A percentile compares a stretch with the other conserved stretches of the same genome.
Evolutionary conservation across 2,888 invertebrate genomes (phyloP).

Genomic region (Fragum sueziense): DNA sequence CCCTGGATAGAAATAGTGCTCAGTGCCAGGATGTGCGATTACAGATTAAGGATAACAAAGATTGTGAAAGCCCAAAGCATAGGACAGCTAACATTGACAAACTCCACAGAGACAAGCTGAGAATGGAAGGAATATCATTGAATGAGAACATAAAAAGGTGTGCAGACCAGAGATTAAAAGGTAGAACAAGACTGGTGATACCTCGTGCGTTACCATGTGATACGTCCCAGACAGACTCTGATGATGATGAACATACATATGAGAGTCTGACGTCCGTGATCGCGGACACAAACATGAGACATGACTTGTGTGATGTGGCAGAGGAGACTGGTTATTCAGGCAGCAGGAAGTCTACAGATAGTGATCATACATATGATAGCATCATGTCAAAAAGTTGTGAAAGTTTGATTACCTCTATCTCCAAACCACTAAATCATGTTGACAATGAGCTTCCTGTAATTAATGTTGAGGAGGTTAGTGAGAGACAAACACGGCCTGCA

Average conservation of each 20-base stretch:
- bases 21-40: no score
- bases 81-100: not conserved
- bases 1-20: no score
- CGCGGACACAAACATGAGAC: conserved; percentile 10
- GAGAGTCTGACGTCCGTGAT: conserved; percentile 36
- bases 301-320: conserved; percentile 18
- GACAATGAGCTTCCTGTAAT: not conserved
- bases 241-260: conserved; percentile 41
- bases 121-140: conserved; percentile 9
- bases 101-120: not conserved
- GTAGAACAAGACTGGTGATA: conserved; percentile 24
- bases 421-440: not conserved
- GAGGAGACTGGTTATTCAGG: not conserved
- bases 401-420: not conserved
- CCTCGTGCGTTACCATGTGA: not conserved
- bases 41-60: not conserved
- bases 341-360: not conserved
- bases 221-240: not conserved
- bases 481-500: not conserved
- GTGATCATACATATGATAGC: conserved; percentile 31
- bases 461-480: not conserved
- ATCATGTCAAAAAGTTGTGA: conserved; percentile 9
- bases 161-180: conserved; percentile 21
- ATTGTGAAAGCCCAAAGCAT: not conserved
- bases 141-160: not conserved